Conservation (phyloP, 2,888 invertebrate species). For the Osmoderma eremita region DNA sequence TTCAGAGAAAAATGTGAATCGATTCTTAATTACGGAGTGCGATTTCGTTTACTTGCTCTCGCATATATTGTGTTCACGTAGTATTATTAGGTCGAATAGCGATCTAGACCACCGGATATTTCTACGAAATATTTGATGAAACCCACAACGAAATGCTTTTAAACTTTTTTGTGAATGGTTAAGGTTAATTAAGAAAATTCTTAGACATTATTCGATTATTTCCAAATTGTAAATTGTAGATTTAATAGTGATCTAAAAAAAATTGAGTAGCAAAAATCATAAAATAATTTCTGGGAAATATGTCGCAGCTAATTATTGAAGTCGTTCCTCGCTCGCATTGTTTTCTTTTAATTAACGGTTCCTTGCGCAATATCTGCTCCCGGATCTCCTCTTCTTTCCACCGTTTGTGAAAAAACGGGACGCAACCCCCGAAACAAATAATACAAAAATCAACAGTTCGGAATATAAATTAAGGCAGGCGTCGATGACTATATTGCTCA, state of each 20-base stretch:
- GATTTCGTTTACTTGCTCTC: neutral
- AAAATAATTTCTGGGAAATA: slow-evolving; percentile 9
- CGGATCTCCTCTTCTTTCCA: neutral
- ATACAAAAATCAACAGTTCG: slow-evolving; percentile 20
- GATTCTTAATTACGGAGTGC: slow-evolving; percentile 2
- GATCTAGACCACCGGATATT: too few species aligned
- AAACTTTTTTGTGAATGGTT: too few species aligned
- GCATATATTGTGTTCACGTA: too few species aligned
- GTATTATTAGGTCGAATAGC: too few species aligned
- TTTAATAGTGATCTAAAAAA: too few species aligned
- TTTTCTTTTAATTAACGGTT: slow-evolving; percentile 35
- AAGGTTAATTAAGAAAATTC: too few species aligned
- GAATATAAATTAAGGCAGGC: slow-evolving; percentile 38
- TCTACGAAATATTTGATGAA: too few species aligned
- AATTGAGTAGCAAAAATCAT: too few species aligned
- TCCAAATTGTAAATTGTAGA: too few species aligned
- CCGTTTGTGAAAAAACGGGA: slow-evolving; percentile 14
- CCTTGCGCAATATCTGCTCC: slow-evolving; percentile 12
- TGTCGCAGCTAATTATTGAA: slow-evolving; percentile 31
- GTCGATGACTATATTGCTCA: slow-evolving; percentile 42
- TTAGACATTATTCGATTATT: too few species aligned
- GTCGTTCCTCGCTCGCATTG: slow-evolving; percentile 16
- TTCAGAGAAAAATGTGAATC: neutral
- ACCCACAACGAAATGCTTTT: too few species aligned
- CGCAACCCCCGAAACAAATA: neutral